These are phyloP conservation scores for Sicus ferrugineus DNA, from an alignment of 2,888 invertebrate species.

Conservation along the genomic window DNA sequence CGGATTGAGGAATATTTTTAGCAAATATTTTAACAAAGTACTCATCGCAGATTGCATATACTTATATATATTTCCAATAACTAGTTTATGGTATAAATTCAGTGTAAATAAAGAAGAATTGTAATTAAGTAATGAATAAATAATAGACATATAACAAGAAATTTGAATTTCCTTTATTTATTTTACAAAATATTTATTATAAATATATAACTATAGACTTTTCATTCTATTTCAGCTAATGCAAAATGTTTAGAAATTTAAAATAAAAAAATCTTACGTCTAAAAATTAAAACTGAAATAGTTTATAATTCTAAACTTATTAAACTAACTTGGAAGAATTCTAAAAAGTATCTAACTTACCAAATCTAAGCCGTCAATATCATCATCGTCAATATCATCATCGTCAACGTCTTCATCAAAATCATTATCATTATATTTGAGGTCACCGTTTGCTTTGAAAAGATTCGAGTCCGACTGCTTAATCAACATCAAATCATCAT, in stretches of 20 bases:
- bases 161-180: background rate
- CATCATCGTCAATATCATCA: slow-evolving; percentile 49
- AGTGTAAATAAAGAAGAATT: too few relatives aligned
- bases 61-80: too few relatives aligned
- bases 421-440: slow-evolving; percentile 40
- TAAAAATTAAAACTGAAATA: background rate
- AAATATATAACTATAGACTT: too few relatives aligned
- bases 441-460: slow-evolving; percentile 38
- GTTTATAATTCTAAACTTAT: background rate
- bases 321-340: slow-evolving; percentile 1
- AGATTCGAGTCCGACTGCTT: too few relatives aligned
- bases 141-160: too few relatives aligned
- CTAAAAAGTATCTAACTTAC: too few relatives aligned
- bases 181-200: background rate
- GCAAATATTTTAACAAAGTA: too few relatives aligned
- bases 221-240: background rate
- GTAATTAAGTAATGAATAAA: too few relatives aligned
- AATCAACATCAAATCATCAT: slow-evolving; percentile 23
- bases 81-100: too few relatives aligned
- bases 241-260: background rate
- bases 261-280: background rate
- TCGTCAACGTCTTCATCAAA: slow-evolving; percentile 46
- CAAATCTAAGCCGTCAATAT: too few relatives aligned
- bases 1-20: too few relatives aligned
- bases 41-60: too few relatives aligned